Conservation (phyloP, 2,888 invertebrate genomes). For the Embidobia sp. region DNA sequence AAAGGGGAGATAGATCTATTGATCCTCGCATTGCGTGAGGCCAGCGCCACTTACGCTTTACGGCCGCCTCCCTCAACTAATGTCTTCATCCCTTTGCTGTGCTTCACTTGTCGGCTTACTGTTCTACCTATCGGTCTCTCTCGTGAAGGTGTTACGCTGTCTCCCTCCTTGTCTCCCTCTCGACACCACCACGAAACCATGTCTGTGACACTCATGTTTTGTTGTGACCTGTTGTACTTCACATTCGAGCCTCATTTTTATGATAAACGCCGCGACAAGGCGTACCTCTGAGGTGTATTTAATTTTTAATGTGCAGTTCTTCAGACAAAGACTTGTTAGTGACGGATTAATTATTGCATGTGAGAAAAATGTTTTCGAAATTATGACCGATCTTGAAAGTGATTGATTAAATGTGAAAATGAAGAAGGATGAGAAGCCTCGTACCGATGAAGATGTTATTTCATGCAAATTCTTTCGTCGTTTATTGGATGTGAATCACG, state of each 20-base stretch:
- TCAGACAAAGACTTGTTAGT: slow-evolving; percentile 2
- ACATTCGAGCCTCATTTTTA: slow-evolving; percentile 12
- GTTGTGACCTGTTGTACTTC: slow-evolving; percentile 34
- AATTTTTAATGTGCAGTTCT: slow-evolving; percentile 21
- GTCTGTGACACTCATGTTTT: slow-evolving; percentile 11
- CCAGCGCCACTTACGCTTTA: slow-evolving; percentile 76
- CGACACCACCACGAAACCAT: slow-evolving; percentile 18
- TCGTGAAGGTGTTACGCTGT: neutral
- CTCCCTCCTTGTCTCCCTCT: slow-evolving; percentile 5
- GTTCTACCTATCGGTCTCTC: slow-evolving; percentile 3
- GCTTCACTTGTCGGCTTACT: slow-evolving; percentile 42
- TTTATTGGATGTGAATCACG: no score
- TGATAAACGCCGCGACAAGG: slow-evolving; percentile 5
- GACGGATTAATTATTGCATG: slow-evolving; percentile 18
- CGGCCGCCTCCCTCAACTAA: slow-evolving; percentile 74
- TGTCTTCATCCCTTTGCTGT: slow-evolving; percentile 75
- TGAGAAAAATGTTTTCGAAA: slow-evolving; percentile 12
- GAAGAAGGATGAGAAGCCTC: neutral
- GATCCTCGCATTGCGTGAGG: slow-evolving; percentile 76
- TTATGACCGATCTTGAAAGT: slow-evolving; percentile 31
- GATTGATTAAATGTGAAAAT: slow-evolving; percentile 28
- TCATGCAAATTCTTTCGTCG: no score
- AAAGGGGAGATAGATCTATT: slow-evolving; percentile 70
- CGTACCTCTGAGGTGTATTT: slow-evolving; percentile 1
- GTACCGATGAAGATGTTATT: slow-evolving; percentile 5